Evolutionary conservation across 2,797 vertebrate genomes (phyloP), one percentile per base, ranked within the genome.

Genomic region (Micrastur ruficollis): DNA sequence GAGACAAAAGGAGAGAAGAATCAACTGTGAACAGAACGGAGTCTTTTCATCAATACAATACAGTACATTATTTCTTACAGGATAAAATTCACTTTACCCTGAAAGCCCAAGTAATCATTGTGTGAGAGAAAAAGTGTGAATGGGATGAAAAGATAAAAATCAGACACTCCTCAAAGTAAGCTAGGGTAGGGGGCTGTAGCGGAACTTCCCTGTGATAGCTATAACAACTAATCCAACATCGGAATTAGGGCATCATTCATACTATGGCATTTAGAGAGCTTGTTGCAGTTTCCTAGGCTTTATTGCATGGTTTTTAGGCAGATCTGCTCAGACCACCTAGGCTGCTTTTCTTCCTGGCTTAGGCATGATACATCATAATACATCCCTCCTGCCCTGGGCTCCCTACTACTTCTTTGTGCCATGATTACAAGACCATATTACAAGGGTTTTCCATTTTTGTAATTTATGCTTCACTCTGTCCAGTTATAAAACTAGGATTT

Each of bases 81-180:
- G 65, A 78, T 65, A 87, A 87, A 96, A 93, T 71, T 93, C 95
- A 86, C 88, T 73, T 90, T 94, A 61, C 68, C 16, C 65, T 96
- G 74, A 91, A 95, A 95, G 67, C 65, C 81, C 38, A 82, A 83
- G 90, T 92, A 92, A 93, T 96, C 90, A 75, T 85, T 93, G n/a
- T 97, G 81, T 83, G 89, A 83, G 5, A 81, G 44, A 82, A 94
- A 89, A 93, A 34, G 63, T 47, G 56, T 95, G 92, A 96, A 95
- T 92, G 83, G 86, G 67, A 93, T 96, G 66, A 95, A 96, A 95
- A 93, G 96, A 81, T 80, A 87, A 81, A 95, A 90, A 85, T 81
- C 89, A 92, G 71, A 25, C 68, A 91, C 61, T 90, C 71, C 56
- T 85, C 78, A 97, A 89, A 94, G 91, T 80, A 63, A 90, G 55